Evolutionary conservation across 1,140 invertebrate species (phyloP).

Genomic region (Bombus huntii): DNA sequence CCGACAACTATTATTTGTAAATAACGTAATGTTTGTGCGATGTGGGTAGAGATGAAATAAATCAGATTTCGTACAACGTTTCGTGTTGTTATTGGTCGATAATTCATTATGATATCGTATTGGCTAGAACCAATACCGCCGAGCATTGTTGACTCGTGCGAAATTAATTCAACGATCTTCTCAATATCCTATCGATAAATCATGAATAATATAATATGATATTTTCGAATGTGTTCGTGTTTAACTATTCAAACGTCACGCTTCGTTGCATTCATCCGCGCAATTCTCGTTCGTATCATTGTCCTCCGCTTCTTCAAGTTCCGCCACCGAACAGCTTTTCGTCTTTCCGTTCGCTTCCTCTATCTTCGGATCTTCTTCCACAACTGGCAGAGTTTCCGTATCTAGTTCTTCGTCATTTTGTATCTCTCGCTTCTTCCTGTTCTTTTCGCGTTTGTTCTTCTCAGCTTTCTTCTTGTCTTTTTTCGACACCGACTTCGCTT

Average conservation of each 20-base stretch:
- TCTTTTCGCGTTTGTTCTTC: conserved; percentile 1
- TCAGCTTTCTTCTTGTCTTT: conserved; percentile 20
- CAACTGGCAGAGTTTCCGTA: neutral
- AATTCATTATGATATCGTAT: neutral
- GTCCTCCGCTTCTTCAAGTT: neutral
- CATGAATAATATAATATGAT: neutral
- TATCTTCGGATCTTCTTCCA: conserved; percentile 3
- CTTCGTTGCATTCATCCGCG: neutral
- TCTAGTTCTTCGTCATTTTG: conserved; percentile 17
- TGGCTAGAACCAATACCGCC: neutral
- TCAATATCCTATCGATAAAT: neutral
- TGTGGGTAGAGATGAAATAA: conserved; percentile 48
- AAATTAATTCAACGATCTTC: neutral
- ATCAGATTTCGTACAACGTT: conserved; percentile 23
- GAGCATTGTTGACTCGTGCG: neutral
- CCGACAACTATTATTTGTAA: conserved; percentile 37
- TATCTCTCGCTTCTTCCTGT: conserved; percentile 30
- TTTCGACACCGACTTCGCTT: neutral
- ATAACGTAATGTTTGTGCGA: conserved; percentile 28
- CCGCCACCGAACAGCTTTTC: neutral
- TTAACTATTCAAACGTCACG: conserved; percentile 1
- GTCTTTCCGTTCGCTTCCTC: neutral
- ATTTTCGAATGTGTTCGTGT: too few species aligned
- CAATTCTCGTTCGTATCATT: neutral
- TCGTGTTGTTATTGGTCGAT: neutral